Evolutionary conservation across 2,113 vertebrate genomes (phyloP), one percentile per base, ranked within the genome.

Genomic region (Phainopepla nitens): DNA sequence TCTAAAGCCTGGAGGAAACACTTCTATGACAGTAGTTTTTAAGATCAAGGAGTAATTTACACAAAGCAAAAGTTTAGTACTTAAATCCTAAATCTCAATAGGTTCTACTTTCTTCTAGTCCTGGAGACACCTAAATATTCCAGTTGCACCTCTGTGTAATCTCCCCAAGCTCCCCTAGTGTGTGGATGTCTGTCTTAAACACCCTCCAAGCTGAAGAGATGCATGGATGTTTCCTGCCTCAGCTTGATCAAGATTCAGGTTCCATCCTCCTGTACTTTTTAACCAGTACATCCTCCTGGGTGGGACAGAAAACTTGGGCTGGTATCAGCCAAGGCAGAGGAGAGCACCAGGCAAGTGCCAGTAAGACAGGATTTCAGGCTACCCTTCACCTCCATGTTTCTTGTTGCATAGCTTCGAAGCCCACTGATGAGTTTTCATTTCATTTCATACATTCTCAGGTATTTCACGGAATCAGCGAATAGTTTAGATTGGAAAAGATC

Each of bases 211-310:
- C 2, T 56, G 49, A 82, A 82, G 22, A 69, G 21, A n/a, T 36
- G 4, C 20, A n/a, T 57, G n/a, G 8, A 15, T 87, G 10, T 31
- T 72, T 82, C 62, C 54, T 65, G 29, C 12, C 42, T 89, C 45
- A 39, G 7, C 16, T 70, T 44, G 20, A 54, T 41, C 53, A 68
- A 39, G 8, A 31, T 77, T 88, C 66, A 62, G 11, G 36, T 45
- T 24, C 31, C 41, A 53, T 45, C 13, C 28, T 50, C 0, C 1
- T n/a, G 29, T 2, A 1, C 6, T 36, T 66, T 60, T 66, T 21
- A 29, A 31, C 16, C 25, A 81, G 31, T 28, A 42, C 22, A 45
- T 24, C 1, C 9, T 89, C 8, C 54, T 47, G 39, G 24, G 7
- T n/a, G 22, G 13, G 25, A 68, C 0, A 80, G 58, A 45, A 86